Conservation (phyloP, 2,888 invertebrate genomes). For the Apeira syringaria region DNA sequence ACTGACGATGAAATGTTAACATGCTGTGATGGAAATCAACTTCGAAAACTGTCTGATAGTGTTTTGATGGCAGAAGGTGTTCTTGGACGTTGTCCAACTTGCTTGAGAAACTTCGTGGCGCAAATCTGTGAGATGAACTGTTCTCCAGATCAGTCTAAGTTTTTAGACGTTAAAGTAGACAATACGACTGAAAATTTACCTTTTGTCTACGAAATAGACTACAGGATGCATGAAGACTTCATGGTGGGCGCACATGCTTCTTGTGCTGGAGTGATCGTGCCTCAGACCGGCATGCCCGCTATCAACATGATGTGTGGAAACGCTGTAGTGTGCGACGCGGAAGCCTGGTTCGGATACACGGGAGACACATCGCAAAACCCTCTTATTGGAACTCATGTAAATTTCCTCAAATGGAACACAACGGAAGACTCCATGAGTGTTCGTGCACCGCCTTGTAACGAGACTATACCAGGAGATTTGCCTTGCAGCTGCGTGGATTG, state of each 20-base stretch:
- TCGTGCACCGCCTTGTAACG: constrained; percentile 81
- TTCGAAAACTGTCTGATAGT: constrained; percentile 75
- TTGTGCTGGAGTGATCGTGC: constrained; percentile 90
- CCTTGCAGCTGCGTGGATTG: constrained; percentile 93
- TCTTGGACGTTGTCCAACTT: constrained; percentile 92
- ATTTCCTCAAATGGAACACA: constrained; percentile 74
- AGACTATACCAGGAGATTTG: constrained; percentile 78
- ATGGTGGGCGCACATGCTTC: constrained; percentile 88
- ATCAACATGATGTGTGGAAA: constrained; percentile 92
- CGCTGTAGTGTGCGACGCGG: constrained; percentile 85
- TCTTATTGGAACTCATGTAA: constrained; percentile 86
- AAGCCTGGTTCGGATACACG: constrained; percentile 86
- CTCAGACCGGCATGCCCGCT: constrained; percentile 89
- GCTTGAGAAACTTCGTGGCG: constrained; percentile 89
- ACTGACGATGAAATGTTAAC: constrained; percentile 64
- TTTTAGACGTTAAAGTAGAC: constrained; percentile 41
- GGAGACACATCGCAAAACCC: constrained; percentile 80
- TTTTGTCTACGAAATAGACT: constrained; percentile 77
- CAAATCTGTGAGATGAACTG: constrained; percentile 93
- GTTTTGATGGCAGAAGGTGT: constrained; percentile 86
- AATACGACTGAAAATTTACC: constrained; percentile 33
- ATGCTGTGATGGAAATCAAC: constrained; percentile 85
- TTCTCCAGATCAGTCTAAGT: constrained; percentile 86
- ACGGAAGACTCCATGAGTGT: constrained; percentile 68
- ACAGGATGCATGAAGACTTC: constrained; percentile 83